Percentiles rank a stretch among this genome's conserved stretches.
phyloP scores from a whole-genome alignment of 2,797 vertebrate genomes.

The Chrysocyon brachyurus region DNA sequence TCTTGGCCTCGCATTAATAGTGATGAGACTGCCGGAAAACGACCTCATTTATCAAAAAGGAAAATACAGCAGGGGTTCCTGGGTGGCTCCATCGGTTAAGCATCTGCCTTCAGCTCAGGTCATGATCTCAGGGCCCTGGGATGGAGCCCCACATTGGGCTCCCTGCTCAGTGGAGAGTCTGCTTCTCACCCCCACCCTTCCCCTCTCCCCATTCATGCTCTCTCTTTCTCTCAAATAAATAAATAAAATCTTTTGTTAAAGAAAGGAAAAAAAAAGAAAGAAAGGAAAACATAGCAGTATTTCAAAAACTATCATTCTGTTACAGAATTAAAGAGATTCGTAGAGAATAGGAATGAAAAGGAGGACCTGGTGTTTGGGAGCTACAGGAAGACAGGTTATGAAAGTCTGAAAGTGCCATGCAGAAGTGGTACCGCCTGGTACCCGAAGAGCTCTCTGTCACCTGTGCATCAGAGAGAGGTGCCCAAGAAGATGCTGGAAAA shows the following conservation, averaged over 20 bases:
- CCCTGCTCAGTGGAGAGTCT: not conserved
- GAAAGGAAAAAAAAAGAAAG: not conserved
- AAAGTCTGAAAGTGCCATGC: not conserved
- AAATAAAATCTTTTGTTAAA: not conserved
- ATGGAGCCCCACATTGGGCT: accelerated
- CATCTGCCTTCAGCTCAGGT: not conserved
- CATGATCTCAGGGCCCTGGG: not conserved
- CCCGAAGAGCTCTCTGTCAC: not conserved
- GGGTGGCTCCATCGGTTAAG: not conserved
- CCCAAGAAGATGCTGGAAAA: not conserved
- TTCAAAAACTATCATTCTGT: not conserved
- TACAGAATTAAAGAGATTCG: not conserved
- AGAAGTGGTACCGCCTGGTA: not conserved
- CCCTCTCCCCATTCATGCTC: not conserved
- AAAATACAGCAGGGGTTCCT: not conserved
- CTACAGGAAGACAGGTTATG: not conserved
- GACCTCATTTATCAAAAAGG: not conserved
- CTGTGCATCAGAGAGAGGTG: not conserved
- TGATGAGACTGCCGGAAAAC: not conserved
- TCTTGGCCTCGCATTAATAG: not conserved
- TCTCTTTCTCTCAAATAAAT: not conserved
- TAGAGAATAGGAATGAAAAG: not conserved
- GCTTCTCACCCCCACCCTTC: not conserved
- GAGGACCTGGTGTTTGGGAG: not conserved
- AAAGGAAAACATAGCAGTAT: not conserved